Base-by-base conservation (phyloP, 2,113 vertebrate species). In the Egretta garzetta region DNA sequence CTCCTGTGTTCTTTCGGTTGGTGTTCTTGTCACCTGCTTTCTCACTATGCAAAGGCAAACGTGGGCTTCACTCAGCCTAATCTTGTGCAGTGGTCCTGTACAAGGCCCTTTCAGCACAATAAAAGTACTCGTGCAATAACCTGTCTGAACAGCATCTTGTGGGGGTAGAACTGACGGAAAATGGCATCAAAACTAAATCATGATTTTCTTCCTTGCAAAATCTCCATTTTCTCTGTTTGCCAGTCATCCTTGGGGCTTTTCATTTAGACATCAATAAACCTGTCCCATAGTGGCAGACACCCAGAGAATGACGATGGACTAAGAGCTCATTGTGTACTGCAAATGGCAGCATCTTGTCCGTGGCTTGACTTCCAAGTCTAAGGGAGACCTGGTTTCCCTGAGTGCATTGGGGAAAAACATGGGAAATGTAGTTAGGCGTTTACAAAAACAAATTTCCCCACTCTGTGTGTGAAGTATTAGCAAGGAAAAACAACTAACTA, bases 111-210 rank as follows among this genome's bases (percentile, higher is more conserved):
- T 76, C 50, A 37, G 35, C 35, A 30, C 33, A 52, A 3, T 23
- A 37, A 16, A 74, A 86, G 10, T 43, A 27, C 21, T 49, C 28
- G 18, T 56, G 15, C 59, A 62, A 1, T 30, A 43, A 56, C 37
- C 3, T 67, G 2, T 63, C 37, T 41, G 43, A 72, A 41, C 39
- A 56, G 27, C 37, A 4, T 63, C 24, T 82, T 0, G 0, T 22
- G 13, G 27, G 26, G 5, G 2, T 52, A 21, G 43, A 58, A 59
- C 41, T 59, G n/a, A 63, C 11, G 64, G 56, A 80, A 91, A 79
- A 62, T 14, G 0, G 21, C 35, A 39, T 72, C 17, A 56, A 21
- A 56, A 67, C 43, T 14, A 56, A 80, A 83, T 43, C 5, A 14
- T 17, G 2, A 9, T 63, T 47, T 83, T 94, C 18, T 83, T 76